Base-by-base conservation (phyloP, 2,888 invertebrate species). In the Eupithecia abbreviata region DNA sequence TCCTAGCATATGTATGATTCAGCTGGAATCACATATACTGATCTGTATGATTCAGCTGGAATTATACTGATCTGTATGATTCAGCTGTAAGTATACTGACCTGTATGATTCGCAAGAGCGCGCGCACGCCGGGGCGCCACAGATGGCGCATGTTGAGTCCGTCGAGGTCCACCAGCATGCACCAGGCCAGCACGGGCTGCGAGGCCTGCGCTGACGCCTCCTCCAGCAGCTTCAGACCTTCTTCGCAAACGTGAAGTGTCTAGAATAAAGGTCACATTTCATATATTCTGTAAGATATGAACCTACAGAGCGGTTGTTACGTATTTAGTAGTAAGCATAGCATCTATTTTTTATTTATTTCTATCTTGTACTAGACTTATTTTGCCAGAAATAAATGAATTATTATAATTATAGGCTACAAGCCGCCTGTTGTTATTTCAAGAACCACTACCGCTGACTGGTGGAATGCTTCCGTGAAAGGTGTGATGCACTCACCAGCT, bases 121-220 rank as follows among this genome's bases (percentile, higher is more conserved):
- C 97, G 84, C 97, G 96, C 81, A 99, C 97, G 43, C 99, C 99
- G 0, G 99, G 99, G 82, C 98, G 95, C 99, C 99, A 99, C 79
- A 99, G 95, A 92, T 99, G 99, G 4, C 99, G 96, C 98, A 99
- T 98, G 91, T 98, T 98, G 73, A 99, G 95, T 0, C 98, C 98
- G 90, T 99, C 99, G 84, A 99, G 95, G 94, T 99, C 99, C 49
- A 99, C 97, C 76, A 99, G 95, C 83, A 98, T 95, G 78, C 98
- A 97, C 98, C 99, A 99, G 71, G 98, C 97, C 72, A 97, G 97
- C 49, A 99, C 96, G 2, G 99, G 98, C 86, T 96, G 96, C 67
- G 97, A 97, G n/a, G 96, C 94, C n/a, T 95, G 93, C 72, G 96
- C 95, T 0, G 98, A 98, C 2, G 98, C 98, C 90, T 98, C 98